Conservation (phyloP, 2,797 vertebrate genomes). For the Sebastes vulpes region DNA sequence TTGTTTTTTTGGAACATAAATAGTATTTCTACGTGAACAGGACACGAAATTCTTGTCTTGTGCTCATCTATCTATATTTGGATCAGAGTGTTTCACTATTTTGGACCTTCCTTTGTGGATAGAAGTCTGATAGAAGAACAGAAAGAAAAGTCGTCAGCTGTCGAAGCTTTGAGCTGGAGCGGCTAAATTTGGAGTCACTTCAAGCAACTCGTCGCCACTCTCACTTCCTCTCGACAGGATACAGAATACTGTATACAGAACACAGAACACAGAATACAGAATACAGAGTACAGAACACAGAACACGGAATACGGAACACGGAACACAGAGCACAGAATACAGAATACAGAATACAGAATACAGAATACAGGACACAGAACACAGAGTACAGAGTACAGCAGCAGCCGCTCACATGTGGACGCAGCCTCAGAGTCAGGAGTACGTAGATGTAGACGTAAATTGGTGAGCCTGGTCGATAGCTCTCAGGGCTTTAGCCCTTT, state of each 20-base stretch:
- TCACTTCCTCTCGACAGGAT: conserved; percentile 32
- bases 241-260: background rate
- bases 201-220: conserved; percentile 20
- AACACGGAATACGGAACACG: fast-evolving
- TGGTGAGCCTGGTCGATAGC: too few relatives aligned
- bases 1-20: conserved; percentile 21
- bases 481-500: too few relatives aligned
- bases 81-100: conserved; percentile 58
- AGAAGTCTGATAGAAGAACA: conserved; percentile 40
- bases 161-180: conserved; percentile 49
- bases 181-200: conserved; percentile 75
- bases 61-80: conserved; percentile 60
- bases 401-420: background rate
- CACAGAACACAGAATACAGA: too few relatives aligned
- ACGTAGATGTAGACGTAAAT: too few relatives aligned
- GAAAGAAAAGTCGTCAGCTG: conserved; percentile 57
- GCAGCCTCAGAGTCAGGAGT: background rate
- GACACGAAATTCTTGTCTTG: background rate
- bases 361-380: fast-evolving
- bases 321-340: fast-evolving
- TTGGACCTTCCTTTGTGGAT: conserved; percentile 40
- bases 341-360: fast-evolving
- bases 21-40: conserved; percentile 7
- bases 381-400: background rate
- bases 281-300: too few relatives aligned